Conservation (phyloP, 1,140 invertebrate genomes). For the Scaptomyza hsui region DNA sequence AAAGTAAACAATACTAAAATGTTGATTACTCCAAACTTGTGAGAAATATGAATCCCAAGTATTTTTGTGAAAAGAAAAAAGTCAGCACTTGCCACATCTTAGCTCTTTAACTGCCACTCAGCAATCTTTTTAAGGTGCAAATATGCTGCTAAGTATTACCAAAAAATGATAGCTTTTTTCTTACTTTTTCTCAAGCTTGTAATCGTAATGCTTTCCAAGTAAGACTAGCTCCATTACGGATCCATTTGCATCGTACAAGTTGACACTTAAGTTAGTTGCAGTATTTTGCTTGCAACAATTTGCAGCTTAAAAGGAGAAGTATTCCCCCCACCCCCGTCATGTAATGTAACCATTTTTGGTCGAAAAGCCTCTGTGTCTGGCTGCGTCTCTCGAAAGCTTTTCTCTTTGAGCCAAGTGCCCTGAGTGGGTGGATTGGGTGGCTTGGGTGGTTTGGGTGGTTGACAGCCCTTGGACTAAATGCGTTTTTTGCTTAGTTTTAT, state of each 20-base stretch:
- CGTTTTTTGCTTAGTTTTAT: conserved; percentile 79
- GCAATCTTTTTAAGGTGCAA: no score
- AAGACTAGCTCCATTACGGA: not conserved
- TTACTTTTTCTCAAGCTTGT: not conserved
- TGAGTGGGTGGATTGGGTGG: not conserved
- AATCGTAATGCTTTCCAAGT: no score
- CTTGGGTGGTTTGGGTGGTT: not conserved
- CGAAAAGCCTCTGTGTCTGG: not conserved
- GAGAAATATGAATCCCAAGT: no score
- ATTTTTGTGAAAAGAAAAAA: no score
- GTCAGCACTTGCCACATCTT: not conserved
- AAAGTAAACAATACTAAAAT: no score
- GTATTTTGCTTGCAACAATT: conserved; percentile 1
- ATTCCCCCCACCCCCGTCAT: not conserved
- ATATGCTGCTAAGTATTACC: no score
- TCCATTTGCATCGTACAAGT: not conserved
- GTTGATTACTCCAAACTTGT: no score
- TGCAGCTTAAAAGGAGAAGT: not conserved
- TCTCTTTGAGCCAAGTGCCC: conserved; percentile 4
- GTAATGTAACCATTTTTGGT: conserved; percentile 15
- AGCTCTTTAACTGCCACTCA: not conserved
- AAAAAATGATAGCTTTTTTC: not conserved
- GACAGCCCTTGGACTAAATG: conserved; percentile 68
- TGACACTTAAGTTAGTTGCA: not conserved
- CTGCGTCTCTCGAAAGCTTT: not conserved